Conservation (phyloP, 2,797 vertebrate genomes). For the Geotrypetes seraphini region DNA sequence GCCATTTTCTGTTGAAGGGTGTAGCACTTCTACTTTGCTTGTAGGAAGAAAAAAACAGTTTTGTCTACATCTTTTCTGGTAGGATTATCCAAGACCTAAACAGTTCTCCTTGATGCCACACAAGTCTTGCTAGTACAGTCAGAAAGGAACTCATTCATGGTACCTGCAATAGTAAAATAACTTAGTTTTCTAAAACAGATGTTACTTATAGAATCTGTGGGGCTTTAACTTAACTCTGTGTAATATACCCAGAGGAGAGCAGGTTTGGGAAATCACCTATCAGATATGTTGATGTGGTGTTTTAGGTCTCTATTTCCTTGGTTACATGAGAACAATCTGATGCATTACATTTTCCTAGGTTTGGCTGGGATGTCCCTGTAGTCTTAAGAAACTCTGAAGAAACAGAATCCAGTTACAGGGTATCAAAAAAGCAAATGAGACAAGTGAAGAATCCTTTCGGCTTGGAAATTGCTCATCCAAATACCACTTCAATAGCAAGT, state of each 20-base stretch:
- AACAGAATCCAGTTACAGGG: conserved; percentile 49
- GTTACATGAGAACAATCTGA: neutral
- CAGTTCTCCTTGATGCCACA: too few species aligned
- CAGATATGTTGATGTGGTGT: neutral
- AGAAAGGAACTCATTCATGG: too few species aligned
- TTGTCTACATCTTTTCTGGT: too few species aligned
- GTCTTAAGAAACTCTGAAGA: conserved; percentile 85
- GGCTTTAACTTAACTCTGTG: neutral
- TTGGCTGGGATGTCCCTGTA: conserved; percentile 84
- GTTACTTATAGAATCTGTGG: accelerated
- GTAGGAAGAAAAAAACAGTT: too few species aligned
- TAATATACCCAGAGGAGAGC: neutral
- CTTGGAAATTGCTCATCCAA: conserved; percentile 57
- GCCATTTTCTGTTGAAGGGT: too few species aligned
- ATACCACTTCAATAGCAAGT: conserved; percentile 65
- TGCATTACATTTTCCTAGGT: conserved; percentile 53
- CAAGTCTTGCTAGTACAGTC: too few species aligned
- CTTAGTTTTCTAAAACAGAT: neutral
- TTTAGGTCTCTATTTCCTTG: neutral
- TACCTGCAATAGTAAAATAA: too few species aligned
- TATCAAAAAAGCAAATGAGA: conserved; percentile 80
- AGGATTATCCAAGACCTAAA: too few species aligned
- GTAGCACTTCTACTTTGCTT: too few species aligned
- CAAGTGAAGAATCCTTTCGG: conserved; percentile 88
- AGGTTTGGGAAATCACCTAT: accelerated